Evolutionary conservation across 2,888 invertebrate species (phyloP), one percentile per base, ranked within the genome.

Genomic region (Drosophila monieri): DNA sequence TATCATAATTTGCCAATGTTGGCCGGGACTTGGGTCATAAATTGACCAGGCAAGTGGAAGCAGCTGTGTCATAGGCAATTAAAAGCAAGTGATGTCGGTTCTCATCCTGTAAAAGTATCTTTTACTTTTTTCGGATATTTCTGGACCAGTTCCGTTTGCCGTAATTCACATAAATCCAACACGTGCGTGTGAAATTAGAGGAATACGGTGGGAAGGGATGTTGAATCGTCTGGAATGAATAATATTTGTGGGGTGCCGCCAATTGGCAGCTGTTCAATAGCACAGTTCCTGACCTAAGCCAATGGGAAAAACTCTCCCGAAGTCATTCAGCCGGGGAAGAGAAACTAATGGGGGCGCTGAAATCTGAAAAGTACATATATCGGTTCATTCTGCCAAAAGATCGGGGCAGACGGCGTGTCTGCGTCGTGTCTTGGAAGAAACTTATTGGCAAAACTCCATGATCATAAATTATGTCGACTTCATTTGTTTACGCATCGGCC

Each of bases 361-460:
- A 30, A 59, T 37, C n/a, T 37, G 27, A 41, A 15, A 21, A 6
- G 35, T n/a, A 48, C 6, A 35, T 52, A 37, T 27, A 30, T 10
- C 14, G 35, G 27, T 35, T 35, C 32, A 47, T 65, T 43, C 43
- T 32, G 32, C 1, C 54, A 6, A 35, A n/a, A 46, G 66, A 56
- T 66, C 65, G 25, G 49, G 46, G 35, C 78, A 83, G 81, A 85
- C 85, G 58, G 75, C 53, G 54, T 80, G 81, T 85, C 86, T 80
- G 73, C 64, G 21, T 14, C 18, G 67, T 68, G 62, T 69, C 83
- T 75, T 69, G 81, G 70, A 88, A 69, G 77, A 65, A 89, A 88
- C 85, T 89, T 90, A 90, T 90, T 90, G 89, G 89, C 89, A 90
- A 84, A 89, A 90, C 89, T 90, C 89, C 89, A 90, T 89, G 89